Conservation (phyloP, 2,113 vertebrate species). For the Paramisgurnus dabryanus region DNA sequence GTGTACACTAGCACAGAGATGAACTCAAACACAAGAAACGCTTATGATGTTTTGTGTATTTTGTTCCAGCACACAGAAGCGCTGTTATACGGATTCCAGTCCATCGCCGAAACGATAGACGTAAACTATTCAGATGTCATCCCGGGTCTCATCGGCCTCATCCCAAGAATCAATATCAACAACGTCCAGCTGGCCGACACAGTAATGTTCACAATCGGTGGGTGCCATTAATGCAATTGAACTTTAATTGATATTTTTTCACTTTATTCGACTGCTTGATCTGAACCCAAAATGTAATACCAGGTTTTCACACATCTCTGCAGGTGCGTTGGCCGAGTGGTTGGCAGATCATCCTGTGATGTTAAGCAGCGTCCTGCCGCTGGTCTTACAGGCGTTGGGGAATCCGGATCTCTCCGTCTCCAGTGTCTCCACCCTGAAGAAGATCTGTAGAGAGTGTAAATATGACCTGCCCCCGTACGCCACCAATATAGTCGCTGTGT, state of each 20-base stretch:
- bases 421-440: conserved; percentile 97
- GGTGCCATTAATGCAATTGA: background rate
- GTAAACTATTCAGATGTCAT: conserved; percentile 99
- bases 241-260: background rate
- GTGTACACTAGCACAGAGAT: no score
- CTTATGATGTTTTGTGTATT: background rate
- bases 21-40: no score
- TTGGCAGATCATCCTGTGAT: conserved; percentile 97
- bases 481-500: conserved; percentile 95
- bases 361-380: conserved; percentile 94
- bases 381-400: conserved; percentile 94
- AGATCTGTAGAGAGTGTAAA: conserved; percentile 98
- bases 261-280: no score
- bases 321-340: conserved; percentile 97
- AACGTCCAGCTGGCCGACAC: conserved; percentile 97
- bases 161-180: conserved; percentile 96
- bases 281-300: no score
- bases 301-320: background rate
- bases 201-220: conserved; percentile 99
- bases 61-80: conserved; percentile 90
- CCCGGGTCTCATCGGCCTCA: conserved; percentile 95
- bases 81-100: conserved; percentile 96
- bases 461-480: conserved; percentile 94
- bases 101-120: conserved; percentile 96
- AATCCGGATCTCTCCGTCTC: conserved; percentile 98